phyloP scores from a whole-genome alignment of 2,888 invertebrate species.

The Morpho deidamia region DNA sequence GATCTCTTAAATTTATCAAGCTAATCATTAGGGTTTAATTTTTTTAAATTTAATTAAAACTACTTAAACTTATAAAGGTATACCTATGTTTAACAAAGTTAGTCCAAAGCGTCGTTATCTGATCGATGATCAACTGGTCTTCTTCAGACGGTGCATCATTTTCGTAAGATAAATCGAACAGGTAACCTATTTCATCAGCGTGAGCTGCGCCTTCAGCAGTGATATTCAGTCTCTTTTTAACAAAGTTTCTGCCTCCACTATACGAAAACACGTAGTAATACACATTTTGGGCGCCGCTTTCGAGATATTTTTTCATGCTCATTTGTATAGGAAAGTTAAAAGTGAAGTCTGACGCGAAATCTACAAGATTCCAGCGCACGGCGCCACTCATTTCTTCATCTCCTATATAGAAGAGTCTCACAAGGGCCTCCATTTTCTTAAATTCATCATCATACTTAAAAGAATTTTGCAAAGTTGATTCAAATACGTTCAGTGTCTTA shows the following conservation, averaged over 20 bases:
- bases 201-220: slow-evolving; percentile 42
- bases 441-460: slow-evolving; percentile 22
- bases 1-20: too few species aligned
- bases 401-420: slow-evolving; percentile 21
- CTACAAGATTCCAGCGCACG: slow-evolving; percentile 27
- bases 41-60: too few species aligned
- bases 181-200: slow-evolving; percentile 44
- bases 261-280: slow-evolving; percentile 48
- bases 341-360: slow-evolving; percentile 43
- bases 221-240: slow-evolving; percentile 15
- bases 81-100: slow-evolving; percentile 51
- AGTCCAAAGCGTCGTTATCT: slow-evolving; percentile 49
- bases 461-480: slow-evolving; percentile 4
- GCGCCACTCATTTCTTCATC: slow-evolving; percentile 16
- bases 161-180: slow-evolving; percentile 35
- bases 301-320: slow-evolving; percentile 35
- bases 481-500: slow-evolving; percentile 25
- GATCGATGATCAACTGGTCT: slow-evolving; percentile 38
- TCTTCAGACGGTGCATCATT: slow-evolving; percentile 23
- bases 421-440: slow-evolving; percentile 9
- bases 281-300: slow-evolving; percentile 31
- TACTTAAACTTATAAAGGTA: not conserved
- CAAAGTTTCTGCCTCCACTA: slow-evolving; percentile 32
- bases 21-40: too few species aligned
- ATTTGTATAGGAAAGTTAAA: slow-evolving; percentile 40